A percentile compares a stretch with the other conserved stretches of the same genome.
Conservation (phyloP, 2,113 vertebrate genomes). For the Pithys albifrons region DNA sequence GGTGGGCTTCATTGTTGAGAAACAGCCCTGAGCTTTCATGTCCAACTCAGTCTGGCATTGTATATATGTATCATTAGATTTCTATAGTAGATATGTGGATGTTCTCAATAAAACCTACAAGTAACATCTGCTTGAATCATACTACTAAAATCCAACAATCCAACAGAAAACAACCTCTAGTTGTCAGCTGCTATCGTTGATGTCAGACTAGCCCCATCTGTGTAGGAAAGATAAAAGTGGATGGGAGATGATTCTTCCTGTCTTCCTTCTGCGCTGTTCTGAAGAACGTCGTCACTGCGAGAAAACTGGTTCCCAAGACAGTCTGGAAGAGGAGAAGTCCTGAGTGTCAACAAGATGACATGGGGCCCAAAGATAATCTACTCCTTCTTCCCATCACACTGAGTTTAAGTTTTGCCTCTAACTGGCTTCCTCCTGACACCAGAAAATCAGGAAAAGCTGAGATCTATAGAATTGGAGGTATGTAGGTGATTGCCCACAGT, state of each 20-base stretch:
- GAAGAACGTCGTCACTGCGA: not conserved
- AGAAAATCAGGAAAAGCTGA: not conserved
- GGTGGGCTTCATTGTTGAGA: not conserved
- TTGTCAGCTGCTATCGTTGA: not conserved
- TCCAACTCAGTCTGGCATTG: not conserved
- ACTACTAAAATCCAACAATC: not conserved
- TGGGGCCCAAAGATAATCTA: not conserved
- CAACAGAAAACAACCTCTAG: not conserved
- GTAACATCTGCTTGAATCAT: not conserved
- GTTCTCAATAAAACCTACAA: not conserved
- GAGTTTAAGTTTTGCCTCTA: not conserved
- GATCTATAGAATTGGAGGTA: not conserved
- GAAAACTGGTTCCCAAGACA: not conserved
- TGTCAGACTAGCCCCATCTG: not conserved
- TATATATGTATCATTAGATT: fast-evolving
- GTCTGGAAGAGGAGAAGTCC: not conserved
- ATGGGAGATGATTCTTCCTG: not conserved
- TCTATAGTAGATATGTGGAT: not conserved
- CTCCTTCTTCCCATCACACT: not conserved
- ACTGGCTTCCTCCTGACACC: not conserved
- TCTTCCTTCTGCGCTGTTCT: not conserved
- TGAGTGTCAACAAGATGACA: not conserved
- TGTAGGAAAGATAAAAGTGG: not conserved
- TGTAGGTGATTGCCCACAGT: fast-evolving
- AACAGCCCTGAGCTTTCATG: not conserved